Percentiles rank a stretch among this genome's conserved stretches.
Evolutionary conservation across 2,888 invertebrate genomes (phyloP).

Genomic region (Drosophila prolongata): DNA sequence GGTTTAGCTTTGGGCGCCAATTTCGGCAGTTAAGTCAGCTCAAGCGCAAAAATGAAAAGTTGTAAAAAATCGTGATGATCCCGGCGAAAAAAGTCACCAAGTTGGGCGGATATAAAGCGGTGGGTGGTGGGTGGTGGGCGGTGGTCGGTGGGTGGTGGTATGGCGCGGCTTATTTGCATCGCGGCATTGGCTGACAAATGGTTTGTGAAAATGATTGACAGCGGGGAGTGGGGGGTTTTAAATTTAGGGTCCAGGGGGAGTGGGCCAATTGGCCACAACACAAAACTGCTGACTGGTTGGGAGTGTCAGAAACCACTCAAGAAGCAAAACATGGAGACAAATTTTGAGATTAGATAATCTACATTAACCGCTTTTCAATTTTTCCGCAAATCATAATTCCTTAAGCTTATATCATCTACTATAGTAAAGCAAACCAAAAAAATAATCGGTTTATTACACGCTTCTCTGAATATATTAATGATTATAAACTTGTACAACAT

Average conservation of each 20-base stretch:
- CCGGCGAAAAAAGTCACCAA: constrained; percentile 33
- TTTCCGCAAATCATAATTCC: too few species aligned
- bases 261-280: neutral
- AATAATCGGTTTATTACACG: too few species aligned
- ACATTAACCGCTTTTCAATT: too few species aligned
- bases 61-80: constrained; percentile 75
- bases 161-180: constrained; percentile 75
- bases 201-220: constrained; percentile 79
- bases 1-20: constrained; percentile 15
- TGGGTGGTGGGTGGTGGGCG: neutral
- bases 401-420: too few species aligned
- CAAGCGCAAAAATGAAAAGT: constrained; percentile 78
- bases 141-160: constrained; percentile 4
- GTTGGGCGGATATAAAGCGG: neutral
- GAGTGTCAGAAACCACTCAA: constrained; percentile 25
- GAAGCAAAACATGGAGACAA: too few species aligned
- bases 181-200: constrained; percentile 71
- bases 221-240: neutral
- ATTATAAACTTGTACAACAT: too few species aligned
- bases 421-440: too few species aligned
- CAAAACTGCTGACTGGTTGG: too few species aligned
- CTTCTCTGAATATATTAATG: too few species aligned
- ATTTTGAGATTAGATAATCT: too few species aligned
- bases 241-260: neutral
- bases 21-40: constrained; percentile 69